Conservation (phyloP, 30 jellyfish, hydroid and myxozoan genomes). For the Cassiopea xamachana region DNA sequence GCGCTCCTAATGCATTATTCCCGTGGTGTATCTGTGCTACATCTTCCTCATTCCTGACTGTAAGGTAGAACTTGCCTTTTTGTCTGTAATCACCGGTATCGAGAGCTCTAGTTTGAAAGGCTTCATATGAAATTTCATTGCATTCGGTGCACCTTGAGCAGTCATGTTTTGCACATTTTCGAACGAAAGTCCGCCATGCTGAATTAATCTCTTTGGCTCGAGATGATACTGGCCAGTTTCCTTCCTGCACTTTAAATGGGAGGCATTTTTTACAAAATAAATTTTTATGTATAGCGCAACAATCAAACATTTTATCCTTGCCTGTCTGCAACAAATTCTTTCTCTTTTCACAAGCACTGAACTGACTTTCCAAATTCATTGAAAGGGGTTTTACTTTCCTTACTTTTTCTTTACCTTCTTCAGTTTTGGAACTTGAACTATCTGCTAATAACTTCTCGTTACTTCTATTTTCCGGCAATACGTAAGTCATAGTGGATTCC, state of each 20-base stretch:
- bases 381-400: no score
- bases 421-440: background rate
- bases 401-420: no score
- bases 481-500: no score
- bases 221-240: slow-evolving; percentile 48
- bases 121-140: background rate
- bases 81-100: background rate
- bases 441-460: slow-evolving; percentile 4
- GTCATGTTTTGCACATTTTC: slow-evolving; percentile 31
- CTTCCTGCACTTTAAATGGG: slow-evolving; percentile 40
- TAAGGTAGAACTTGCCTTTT: background rate
- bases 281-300: slow-evolving; percentile 49
- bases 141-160: slow-evolving; percentile 25
- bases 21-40: background rate
- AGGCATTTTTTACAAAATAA: slow-evolving; percentile 42
- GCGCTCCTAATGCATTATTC: background rate
- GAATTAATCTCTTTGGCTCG: slow-evolving; percentile 55
- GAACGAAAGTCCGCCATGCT: slow-evolving; percentile 39
- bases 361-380: no score
- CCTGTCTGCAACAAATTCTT: slow-evolving; percentile 11
- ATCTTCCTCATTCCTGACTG: background rate
- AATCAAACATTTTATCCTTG: slow-evolving; percentile 64
- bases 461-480: no score
- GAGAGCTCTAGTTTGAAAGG: no score
- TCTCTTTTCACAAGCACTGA: background rate